Evolutionary conservation across 2,113 vertebrate genomes (phyloP).

Genomic region (Oplegnathus fasciatus): DNA sequence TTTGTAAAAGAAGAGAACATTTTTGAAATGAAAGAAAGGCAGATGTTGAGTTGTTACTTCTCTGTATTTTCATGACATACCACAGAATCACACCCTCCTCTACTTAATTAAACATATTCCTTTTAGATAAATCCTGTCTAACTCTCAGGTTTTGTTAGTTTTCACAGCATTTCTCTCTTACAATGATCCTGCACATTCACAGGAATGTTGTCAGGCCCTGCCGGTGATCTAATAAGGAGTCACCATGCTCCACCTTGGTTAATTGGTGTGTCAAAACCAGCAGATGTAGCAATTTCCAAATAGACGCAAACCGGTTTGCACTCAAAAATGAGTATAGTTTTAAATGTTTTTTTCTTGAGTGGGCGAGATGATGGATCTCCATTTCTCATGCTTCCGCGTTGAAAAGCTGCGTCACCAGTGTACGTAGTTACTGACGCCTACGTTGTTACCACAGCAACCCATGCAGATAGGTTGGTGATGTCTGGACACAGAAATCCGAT

Average conservation of each 20-base stretch:
- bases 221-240: background rate
- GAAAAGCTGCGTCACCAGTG: too few relatives aligned
- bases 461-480: too few relatives aligned
- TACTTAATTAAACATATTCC: background rate
- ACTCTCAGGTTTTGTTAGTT: background rate
- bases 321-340: background rate
- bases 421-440: too few relatives aligned
- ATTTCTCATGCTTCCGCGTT: too few relatives aligned
- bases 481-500: too few relatives aligned
- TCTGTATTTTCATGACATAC: background rate
- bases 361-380: too few relatives aligned
- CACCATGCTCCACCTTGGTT: conserved; percentile 1
- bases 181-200: background rate
- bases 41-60: too few relatives aligned
- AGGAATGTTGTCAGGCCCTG: background rate
- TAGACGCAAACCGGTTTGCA: background rate
- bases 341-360: background rate
- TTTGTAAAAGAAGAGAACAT: background rate
- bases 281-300: background rate
- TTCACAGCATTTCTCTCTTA: background rate
- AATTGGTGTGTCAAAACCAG: background rate
- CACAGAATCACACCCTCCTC: background rate
- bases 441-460: too few relatives aligned
- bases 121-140: background rate
- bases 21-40: background rate